Conservation (phyloP, 2,888 invertebrate genomes). For the Eupithecia subfuscata region DNA sequence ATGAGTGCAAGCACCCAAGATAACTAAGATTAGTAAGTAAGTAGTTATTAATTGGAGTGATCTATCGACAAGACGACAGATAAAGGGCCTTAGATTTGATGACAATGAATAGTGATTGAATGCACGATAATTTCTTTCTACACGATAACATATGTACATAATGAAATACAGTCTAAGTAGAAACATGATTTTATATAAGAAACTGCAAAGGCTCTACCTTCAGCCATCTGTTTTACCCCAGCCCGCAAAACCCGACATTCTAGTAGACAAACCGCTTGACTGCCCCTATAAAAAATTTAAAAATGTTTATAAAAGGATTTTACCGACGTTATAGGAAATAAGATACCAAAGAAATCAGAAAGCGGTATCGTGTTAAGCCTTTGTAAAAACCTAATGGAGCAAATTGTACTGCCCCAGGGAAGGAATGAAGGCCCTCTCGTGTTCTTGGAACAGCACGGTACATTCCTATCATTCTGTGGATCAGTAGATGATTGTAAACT, state of each 20-base stretch:
- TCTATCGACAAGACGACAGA: not conserved
- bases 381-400: conserved; percentile 59
- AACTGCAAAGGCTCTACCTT: not conserved
- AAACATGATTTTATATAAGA: not conserved
- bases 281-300: not conserved
- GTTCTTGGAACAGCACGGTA: conserved; percentile 63
- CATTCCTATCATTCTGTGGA: conserved; percentile 62
- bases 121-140: not conserved
- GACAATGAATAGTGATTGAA: conserved; percentile 1
- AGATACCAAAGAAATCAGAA: conserved; percentile 46
- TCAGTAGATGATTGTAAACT: conserved; percentile 38
- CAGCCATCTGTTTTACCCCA: not conserved
- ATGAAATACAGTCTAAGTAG: not conserved
- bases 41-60: not conserved
- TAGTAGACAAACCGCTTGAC: not conserved
- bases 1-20: conserved; percentile 6
- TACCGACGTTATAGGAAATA: conserved; percentile 34
- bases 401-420: conserved; percentile 55
- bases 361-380: conserved; percentile 48
- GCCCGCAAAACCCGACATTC: not conserved
- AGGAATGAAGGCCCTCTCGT: conserved; percentile 54
- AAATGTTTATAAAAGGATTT: conserved; percentile 17
- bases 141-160: not conserved
- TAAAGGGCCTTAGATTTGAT: not conserved
- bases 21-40: not conserved